Conservation (phyloP, 1,140 invertebrate genomes). For the Gonatopus flavifemur region DNA sequence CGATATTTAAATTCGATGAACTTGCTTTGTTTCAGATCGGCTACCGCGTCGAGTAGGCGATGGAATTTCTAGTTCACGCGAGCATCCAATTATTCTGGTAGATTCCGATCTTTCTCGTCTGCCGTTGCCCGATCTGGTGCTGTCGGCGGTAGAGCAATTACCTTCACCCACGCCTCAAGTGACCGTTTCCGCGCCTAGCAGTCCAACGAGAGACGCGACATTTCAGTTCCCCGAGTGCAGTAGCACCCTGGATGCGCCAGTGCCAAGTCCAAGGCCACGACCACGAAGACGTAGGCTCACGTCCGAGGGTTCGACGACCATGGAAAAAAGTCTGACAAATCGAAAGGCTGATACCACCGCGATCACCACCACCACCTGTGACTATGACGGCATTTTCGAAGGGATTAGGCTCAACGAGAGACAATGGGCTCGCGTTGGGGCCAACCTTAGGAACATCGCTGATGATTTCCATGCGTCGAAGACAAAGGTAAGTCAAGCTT, state of each 20-base stretch:
- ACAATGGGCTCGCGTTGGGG: constrained; percentile 51
- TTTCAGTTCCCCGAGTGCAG: constrained; percentile 56
- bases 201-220: constrained; percentile 52
- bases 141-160: constrained; percentile 51
- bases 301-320: constrained; percentile 41
- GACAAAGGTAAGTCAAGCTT: constrained; percentile 46
- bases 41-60: constrained; percentile 42
- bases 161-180: constrained; percentile 48
- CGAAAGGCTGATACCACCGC: constrained; percentile 16
- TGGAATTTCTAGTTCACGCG: constrained; percentile 28
- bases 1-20: too few species aligned
- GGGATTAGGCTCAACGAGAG: constrained; percentile 40
- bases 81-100: constrained; percentile 46
- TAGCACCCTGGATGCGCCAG: constrained; percentile 23
- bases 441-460: constrained; percentile 55
- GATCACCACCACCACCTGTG: constrained; percentile 28
- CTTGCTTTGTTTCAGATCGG: constrained; percentile 39
- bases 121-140: constrained; percentile 50
- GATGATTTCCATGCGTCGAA: constrained; percentile 55
- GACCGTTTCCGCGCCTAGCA: constrained; percentile 53
- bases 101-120: constrained; percentile 49
- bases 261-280: constrained; percentile 52
- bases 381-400: constrained; percentile 25
- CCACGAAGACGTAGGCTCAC: constrained; percentile 51
- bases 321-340: constrained; percentile 15